Percentiles rank a stretch among this genome's conserved stretches.
These are phyloP conservation scores for Premnoplex brunnescens DNA, from an alignment of 2,797 vertebrate species.

Conservation along the genomic window DNA sequence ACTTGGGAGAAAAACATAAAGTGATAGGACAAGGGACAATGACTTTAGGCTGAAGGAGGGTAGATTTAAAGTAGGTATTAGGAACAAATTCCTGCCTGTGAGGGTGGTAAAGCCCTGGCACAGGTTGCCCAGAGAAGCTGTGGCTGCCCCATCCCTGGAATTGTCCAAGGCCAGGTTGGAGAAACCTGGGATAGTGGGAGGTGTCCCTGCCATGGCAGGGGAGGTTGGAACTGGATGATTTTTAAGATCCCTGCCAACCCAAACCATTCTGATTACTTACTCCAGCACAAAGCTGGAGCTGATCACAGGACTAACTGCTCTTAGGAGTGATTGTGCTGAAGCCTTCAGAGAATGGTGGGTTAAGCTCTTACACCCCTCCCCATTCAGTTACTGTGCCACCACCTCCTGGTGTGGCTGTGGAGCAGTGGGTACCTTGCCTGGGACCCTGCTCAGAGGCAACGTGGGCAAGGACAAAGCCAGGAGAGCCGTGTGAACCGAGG, in stretches of 20 bases:
- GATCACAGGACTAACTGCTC: not conserved
- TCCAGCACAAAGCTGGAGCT: not conserved
- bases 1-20: not conserved
- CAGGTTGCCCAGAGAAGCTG: not conserved
- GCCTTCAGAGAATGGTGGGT: not conserved
- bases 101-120: rapidly evolving
- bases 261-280: not conserved
- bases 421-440: not conserved
- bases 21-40: not conserved
- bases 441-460: not conserved
- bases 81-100: not conserved
- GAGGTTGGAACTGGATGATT: not conserved
- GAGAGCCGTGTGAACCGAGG: not conserved
- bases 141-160: not conserved
- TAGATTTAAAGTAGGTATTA: not conserved
- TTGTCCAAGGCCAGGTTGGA: not conserved
- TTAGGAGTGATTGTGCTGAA: not conserved
- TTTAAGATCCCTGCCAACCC: not conserved
- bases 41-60: not conserved
- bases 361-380: not conserved
- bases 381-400: not conserved
- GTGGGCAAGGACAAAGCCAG: not conserved
- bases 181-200: rapidly evolving
- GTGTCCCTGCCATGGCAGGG: not conserved
- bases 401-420: not conserved